Evolutionary conservation across 2,113 vertebrate genomes (phyloP).

Genomic region (Dendropsophus ebraccatus): DNA sequence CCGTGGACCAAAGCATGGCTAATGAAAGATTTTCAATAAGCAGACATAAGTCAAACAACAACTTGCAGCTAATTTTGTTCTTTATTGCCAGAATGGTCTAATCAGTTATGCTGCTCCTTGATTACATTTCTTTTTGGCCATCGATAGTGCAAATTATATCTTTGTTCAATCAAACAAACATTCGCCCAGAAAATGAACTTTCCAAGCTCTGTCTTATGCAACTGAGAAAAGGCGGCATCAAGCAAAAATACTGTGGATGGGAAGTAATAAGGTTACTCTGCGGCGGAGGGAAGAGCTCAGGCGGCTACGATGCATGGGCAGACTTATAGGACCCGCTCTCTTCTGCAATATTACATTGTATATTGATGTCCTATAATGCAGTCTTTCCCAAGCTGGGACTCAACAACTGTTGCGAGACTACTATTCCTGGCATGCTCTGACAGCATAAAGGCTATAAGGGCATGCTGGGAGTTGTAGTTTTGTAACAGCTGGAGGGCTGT

Average conservation of each 20-base stretch:
- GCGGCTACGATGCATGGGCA: neutral
- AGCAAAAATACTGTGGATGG: neutral
- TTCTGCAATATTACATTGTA: neutral
- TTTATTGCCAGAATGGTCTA: constrained; percentile 61
- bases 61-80: constrained; percentile 68
- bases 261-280: neutral
- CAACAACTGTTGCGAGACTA: too few relatives aligned
- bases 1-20: constrained; percentile 68
- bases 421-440: too few relatives aligned
- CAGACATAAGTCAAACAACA: constrained; percentile 67
- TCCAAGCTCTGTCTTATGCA: neutral
- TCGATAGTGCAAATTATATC: constrained; percentile 50
- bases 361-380: too few relatives aligned
- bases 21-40: constrained; percentile 68
- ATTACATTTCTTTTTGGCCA: constrained; percentile 49
- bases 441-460: too few relatives aligned
- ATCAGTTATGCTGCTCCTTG: constrained; percentile 64
- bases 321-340: too few relatives aligned
- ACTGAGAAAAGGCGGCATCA: neutral
- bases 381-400: too few relatives aligned
- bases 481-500: too few relatives aligned
- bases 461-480: too few relatives aligned
- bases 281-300: neutral
- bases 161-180: constrained; percentile 50
- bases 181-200: neutral